These are phyloP conservation scores for Cydia splendana DNA, from an alignment of 1,140 invertebrate genomes.

Conservation along the genomic window DNA sequence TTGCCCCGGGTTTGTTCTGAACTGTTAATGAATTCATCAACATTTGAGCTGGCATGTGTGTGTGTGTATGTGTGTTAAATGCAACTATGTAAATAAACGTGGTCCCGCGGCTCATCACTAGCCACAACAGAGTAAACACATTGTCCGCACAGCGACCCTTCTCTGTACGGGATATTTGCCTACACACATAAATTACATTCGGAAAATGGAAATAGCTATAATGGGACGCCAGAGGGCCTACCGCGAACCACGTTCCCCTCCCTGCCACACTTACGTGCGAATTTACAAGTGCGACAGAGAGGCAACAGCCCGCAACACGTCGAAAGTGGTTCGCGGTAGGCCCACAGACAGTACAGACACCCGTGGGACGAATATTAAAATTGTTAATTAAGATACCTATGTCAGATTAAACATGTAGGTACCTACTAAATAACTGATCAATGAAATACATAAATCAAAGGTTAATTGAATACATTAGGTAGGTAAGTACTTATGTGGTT, in stretches of 20 bases:
- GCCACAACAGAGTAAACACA: slow-evolving; percentile 14
- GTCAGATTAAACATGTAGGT: slow-evolving; percentile 19
- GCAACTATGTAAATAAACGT: not conserved
- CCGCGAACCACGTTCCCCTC: too few species aligned
- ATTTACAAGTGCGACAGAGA: too few species aligned
- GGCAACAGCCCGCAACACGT: too few species aligned
- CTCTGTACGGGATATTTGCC: slow-evolving; percentile 16
- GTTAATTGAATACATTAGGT: not conserved
- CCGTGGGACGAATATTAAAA: slow-evolving; percentile 18
- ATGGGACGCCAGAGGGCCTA: not conserved
- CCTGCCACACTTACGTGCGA: too few species aligned
- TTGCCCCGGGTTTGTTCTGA: too few species aligned
- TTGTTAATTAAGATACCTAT: slow-evolving; percentile 6
- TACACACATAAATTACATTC: slow-evolving; percentile 24
- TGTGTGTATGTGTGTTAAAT: too few species aligned
- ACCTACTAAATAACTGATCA: not conserved
- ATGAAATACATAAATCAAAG: not conserved
- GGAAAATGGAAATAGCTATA: slow-evolving; percentile 13
- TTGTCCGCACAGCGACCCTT: slow-evolving; percentile 20
- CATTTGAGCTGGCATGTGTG: not conserved
- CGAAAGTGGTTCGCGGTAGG: too few species aligned
- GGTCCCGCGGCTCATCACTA: not conserved
- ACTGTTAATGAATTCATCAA: not conserved
- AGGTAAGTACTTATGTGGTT: too few species aligned
- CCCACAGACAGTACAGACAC: not conserved